Evolutionary conservation across 1,140 invertebrate species (phyloP), one percentile per base, ranked within the genome.

Genomic region (Mylabris phalerata): DNA sequence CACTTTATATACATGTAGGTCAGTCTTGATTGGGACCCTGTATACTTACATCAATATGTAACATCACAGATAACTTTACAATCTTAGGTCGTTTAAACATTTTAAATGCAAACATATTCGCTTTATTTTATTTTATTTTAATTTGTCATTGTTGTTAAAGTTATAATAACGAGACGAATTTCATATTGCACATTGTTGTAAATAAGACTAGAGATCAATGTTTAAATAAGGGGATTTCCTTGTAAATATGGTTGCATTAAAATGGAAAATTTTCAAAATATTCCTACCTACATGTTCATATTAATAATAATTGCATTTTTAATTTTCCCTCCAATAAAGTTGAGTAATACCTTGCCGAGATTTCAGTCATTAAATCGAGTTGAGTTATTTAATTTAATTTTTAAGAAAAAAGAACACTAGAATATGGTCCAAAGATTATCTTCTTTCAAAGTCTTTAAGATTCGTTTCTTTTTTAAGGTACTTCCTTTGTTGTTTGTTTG

Each of bases 61-160:
- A 57, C 60, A 61, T 61, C 60, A 61, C 60, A 61, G 60, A 61
- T 61, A 55, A 57, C 48, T 61, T 61, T 56, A 56, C 56, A 57
- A 57, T 57, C 60, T 61, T 61, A 61, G 60, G 60, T 61, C 50
- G 56, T 57, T 49, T 39, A 46, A 44, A 57, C 47, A 50, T 61
- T 49, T 61, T 52, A 9, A 42, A 57, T 56, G 51, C 55, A 54
- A 61, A 44, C 55, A 61, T 45, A 61, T 57, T 60, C 19, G 19
- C 32, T 32, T 54, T 45, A 54, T 46, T 44, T n/a, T 26, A 32
- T 43, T 26, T 9, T 24, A 25, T 48, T 48, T 24, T 5, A 27
- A 32, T 32, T 32, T 32, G 19, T 19, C 19, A 19, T 19, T 19
- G 19, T 19, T 19, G 19, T 19, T 19, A 19, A 19, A 19, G 19